Evolutionary conservation across 2,888 invertebrate species (phyloP), one percentile per base, ranked within the genome.

Genomic region (Troides helena): DNA sequence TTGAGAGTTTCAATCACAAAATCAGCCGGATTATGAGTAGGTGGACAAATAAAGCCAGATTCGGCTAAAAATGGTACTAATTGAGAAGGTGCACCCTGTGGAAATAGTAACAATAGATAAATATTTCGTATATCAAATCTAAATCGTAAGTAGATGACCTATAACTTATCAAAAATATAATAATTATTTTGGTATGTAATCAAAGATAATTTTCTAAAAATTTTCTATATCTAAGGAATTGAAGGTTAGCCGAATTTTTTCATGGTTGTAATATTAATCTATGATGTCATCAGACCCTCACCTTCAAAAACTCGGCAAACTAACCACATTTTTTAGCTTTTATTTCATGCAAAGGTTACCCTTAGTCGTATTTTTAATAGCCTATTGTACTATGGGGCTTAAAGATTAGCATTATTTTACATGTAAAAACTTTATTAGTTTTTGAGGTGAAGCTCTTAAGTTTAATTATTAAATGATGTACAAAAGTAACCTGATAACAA

Each of bases 1-100:
- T 81, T 73, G 2, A 89, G 74, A 0, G 86, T 86, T 72, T 87
- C 92, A 74, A 93, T 80, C 65, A 87, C 93, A 82, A 94, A 96
- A 86, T 97, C 97, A 3, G 96, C 96, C 0, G 96, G 96, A 79
- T 96, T 96, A 85, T 96, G 95, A 53, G 95, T 95, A 23, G 94
- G 93, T 5, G 96, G 96, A 80, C 97, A 97, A 1, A 94, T 84
- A 71, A 95, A 92, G 18, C 94, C 94, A 62, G 94, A 90, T 60
- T 93, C 92, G 1, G 93, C 85, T 71, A 96, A 86, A 83, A 94
- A 96, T 1, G 96, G 95, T 1, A 97, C 94, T 5, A 97, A 85
- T 21, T 94, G 93, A 25, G 89, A 85, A 0, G 95, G 93, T 0
- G 94, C 90, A 21, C 96, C 96, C 83, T 95, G 93, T 18, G 50